phyloP scores from a whole-genome alignment of 1,140 invertebrate species.

The Matsumurasca onukii region DNA sequence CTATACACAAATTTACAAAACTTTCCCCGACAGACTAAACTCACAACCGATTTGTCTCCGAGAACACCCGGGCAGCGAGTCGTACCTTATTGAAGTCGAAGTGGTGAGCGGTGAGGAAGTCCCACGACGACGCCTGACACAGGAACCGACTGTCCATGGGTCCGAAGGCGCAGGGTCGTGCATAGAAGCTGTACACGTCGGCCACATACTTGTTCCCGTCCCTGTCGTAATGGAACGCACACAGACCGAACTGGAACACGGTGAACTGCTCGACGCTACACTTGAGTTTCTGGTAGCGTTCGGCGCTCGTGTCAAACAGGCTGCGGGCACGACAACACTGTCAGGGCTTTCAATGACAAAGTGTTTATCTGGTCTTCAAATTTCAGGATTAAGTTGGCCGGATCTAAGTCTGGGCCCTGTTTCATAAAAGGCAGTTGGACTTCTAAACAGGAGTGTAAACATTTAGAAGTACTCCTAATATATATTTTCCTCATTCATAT shows the following conservation, averaged over 20 bases:
- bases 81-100: constrained; percentile 77
- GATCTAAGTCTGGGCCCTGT: neutral
- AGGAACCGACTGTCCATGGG: constrained; percentile 58
- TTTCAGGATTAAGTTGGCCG: neutral
- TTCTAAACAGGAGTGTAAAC: no score
- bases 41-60: no score
- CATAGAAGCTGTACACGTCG: constrained; percentile 64
- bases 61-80: no score
- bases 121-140: constrained; percentile 60
- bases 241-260: constrained; percentile 63
- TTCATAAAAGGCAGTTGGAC: neutral
- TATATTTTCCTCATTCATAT: neutral
- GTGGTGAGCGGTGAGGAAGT: constrained; percentile 62
- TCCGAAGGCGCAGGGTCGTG: constrained; percentile 63
- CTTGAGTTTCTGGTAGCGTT: constrained; percentile 61
- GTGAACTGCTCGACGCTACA: constrained; percentile 58
- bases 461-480: no score
- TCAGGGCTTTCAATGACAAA: neutral
- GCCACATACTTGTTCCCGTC: constrained; percentile 58
- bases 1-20: no score
- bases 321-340: constrained; percentile 42
- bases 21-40: no score
- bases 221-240: constrained; percentile 57
- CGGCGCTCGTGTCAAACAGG: constrained; percentile 64
- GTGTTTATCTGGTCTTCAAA: constrained; percentile 2